Evolutionary conservation across 2,797 vertebrate species (phyloP).

Genomic region (Lindbergichthys nudifrons): DNA sequence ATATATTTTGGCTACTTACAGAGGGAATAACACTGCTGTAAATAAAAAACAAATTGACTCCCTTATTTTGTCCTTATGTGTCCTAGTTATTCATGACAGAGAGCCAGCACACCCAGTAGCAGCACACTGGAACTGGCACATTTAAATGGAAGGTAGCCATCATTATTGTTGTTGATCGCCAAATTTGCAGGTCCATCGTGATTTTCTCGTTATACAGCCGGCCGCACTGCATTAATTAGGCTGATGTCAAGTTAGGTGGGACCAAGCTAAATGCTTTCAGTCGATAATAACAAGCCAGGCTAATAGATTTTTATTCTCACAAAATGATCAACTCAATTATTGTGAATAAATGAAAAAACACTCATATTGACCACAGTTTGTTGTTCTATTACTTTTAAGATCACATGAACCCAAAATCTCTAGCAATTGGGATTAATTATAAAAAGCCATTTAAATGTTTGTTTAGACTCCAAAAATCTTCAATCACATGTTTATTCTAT

Average conservation of each 20-base stretch:
- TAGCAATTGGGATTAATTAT: neutral
- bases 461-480: neutral
- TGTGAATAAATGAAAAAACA: neutral
- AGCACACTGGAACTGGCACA: neutral
- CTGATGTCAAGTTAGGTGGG: neutral
- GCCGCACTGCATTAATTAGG: neutral
- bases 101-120: neutral
- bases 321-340: neutral
- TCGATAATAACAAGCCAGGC: neutral
- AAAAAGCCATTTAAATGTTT: neutral
- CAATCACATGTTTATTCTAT: slow-evolving; percentile 8
- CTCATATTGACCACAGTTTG: neutral
- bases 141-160: neutral
- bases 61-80: neutral
- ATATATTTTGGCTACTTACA: neutral
- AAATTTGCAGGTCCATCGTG: neutral
- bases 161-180: neutral
- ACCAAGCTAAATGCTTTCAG: neutral
- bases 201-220: neutral
- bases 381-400: neutral
- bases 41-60: slow-evolving; percentile 16
- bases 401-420: neutral
- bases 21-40: neutral
- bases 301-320: neutral
- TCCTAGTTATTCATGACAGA: neutral